phyloP scores from a whole-genome alignment of 2,113 vertebrate species.

The Corythoichthys haematopterus region DNA sequence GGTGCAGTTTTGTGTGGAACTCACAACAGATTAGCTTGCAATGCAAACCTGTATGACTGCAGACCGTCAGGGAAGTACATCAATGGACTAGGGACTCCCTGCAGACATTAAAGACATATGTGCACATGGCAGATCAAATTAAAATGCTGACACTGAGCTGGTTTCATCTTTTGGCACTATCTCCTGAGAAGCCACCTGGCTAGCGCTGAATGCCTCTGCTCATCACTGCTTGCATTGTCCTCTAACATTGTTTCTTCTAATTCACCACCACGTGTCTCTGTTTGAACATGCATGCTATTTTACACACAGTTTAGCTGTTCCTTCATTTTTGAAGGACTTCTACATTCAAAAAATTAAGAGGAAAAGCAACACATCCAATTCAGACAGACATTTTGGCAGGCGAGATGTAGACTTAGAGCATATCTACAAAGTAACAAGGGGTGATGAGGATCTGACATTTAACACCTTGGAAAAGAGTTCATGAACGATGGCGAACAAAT shows the following conservation, averaged over 20 bases:
- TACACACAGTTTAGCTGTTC: constrained; percentile 29
- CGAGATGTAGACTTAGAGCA: background rate
- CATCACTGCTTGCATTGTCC: constrained; percentile 55
- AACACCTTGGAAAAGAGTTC: background rate
- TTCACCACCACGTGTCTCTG: constrained; percentile 59
- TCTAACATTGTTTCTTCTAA: constrained; percentile 39
- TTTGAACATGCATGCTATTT: constrained; percentile 50
- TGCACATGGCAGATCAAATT: constrained; percentile 68
- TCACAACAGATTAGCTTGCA: constrained; percentile 64
- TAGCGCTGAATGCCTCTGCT: constrained; percentile 45
- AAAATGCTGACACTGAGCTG: constrained; percentile 69
- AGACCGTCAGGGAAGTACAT: constrained; percentile 57
- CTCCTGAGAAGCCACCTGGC: constrained; percentile 66
- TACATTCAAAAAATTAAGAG: constrained; percentile 15
- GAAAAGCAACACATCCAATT: background rate
- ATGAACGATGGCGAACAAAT: background rate
- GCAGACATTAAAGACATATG: constrained; percentile 70
- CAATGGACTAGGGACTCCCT: constrained; percentile 60
- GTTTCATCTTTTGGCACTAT: constrained; percentile 67
- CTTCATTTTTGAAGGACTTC: constrained; percentile 11
- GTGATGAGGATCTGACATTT: background rate
- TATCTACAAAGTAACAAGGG: background rate
- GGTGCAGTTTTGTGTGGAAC: constrained; percentile 50
- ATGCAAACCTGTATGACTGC: constrained; percentile 60
- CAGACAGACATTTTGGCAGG: background rate